Percentiles rank a stretch among this genome's conserved stretches.
These are phyloP conservation scores for Trichopoda pennipes DNA, from an alignment of 2,888 invertebrate species.

Conservation along the genomic window DNA sequence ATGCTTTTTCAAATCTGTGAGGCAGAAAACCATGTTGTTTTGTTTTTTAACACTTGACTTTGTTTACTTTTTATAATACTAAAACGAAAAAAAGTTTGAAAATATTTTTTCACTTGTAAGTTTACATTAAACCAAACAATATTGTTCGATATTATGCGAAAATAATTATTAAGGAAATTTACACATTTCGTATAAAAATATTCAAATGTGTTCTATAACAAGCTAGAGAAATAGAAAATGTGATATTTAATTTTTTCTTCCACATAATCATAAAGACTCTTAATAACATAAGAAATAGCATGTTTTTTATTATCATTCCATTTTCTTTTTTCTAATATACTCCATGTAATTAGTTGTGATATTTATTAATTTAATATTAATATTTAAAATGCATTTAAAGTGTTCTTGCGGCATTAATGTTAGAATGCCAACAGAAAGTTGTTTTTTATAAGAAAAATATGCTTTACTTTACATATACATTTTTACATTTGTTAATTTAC, in stretches of 20 bases:
- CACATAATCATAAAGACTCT: slow-evolving; percentile 40
- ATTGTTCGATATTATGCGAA: slow-evolving; percentile 23
- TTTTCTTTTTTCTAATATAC: slow-evolving; percentile 31
- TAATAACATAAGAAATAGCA: slow-evolving; percentile 55
- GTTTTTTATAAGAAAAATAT: slow-evolving; percentile 34
- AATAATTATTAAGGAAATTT: slow-evolving; percentile 30
- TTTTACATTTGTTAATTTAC: slow-evolving; percentile 55
- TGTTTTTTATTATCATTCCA: slow-evolving; percentile 59
- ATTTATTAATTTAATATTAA: slow-evolving; percentile 50
- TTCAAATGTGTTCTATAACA: slow-evolving; percentile 13
- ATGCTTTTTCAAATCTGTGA: slow-evolving; percentile 51
- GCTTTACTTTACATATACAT: slow-evolving; percentile 33
- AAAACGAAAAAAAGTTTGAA: slow-evolving; percentile 18
- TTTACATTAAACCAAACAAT: slow-evolving; percentile 26
- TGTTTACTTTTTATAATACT: slow-evolving; percentile 26
- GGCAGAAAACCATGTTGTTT: slow-evolving; percentile 21
- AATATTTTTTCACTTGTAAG: slow-evolving; percentile 1
- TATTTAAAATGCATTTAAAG: slow-evolving; percentile 22
- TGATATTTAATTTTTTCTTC: slow-evolving; percentile 44
- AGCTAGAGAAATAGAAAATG: slow-evolving; percentile 31
- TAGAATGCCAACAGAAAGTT: slow-evolving; percentile 29
- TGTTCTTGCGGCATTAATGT: slow-evolving; percentile 39
- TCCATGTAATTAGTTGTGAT: slow-evolving; percentile 59
- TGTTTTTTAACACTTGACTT: slow-evolving; percentile 32
- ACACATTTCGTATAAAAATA: slow-evolving; percentile 16